Evolutionary conservation across 1,140 invertebrate genomes (phyloP), one percentile per base, ranked within the genome.

Genomic region (Arctopsyche grandis): DNA sequence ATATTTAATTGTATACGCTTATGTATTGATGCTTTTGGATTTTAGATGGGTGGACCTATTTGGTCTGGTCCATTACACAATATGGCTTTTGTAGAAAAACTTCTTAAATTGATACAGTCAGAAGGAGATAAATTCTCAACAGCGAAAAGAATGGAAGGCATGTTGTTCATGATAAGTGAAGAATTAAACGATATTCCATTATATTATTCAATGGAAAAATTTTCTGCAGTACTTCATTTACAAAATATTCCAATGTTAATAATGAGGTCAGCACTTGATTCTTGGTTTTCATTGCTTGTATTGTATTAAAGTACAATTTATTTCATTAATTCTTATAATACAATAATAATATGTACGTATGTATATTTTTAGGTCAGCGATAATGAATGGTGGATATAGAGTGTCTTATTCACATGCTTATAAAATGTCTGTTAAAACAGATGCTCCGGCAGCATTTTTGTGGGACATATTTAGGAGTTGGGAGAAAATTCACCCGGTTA

Each of bases 401-500:
- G 97, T 99, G 3, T 99, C 98, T 0, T 92, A 93, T 80, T 98
- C 98, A 0, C 99, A 99, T 88, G 94, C 95, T 70, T 91, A 91
- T 69, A 94, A 93, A 83, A 92, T 93, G 79, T 97, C 97, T 0
- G 89, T 99, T 1, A 99, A 99, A 89, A 99, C 98, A 0, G 89
- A 97, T 87, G 98, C 98, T 0, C 97, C 99, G 0, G 86, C 91
- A 46, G 85, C 89, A 4, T 89, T 98, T 16, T 86, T 99, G 14
- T 99, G 98, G 98, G 97, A 98, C 86, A 93, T 99, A n/a, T 90
- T 99, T 74, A 89, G 94, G 81, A 89, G 90, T 26, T 98, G 96
- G 96, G 92, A 92, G 82, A 92, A 93, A 79, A 84, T 85, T 12
- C 89, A 93, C 84, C 94, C 93, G 0, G 88, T 91, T 16, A 90